Evolutionary conservation across 2,888 invertebrate genomes (phyloP).

Genomic region (Pseudoips prasinana): DNA sequence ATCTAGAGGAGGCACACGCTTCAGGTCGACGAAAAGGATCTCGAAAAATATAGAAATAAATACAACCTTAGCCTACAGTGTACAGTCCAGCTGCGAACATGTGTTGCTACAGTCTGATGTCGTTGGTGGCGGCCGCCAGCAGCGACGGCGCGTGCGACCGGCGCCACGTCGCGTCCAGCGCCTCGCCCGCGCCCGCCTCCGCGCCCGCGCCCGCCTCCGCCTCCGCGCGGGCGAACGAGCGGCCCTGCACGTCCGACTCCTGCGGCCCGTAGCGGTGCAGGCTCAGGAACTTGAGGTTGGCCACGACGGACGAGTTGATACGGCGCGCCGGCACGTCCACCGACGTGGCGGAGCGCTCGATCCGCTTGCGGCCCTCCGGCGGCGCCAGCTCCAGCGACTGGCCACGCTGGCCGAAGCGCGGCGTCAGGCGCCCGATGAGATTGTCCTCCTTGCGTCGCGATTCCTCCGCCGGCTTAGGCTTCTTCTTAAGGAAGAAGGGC

Average conservation of each 20-base stretch:
- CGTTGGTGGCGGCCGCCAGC: constrained; percentile 56
- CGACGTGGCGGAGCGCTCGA: constrained; percentile 70
- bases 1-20: constrained; percentile 68
- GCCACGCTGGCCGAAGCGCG: constrained; percentile 67
- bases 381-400: constrained; percentile 68
- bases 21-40: constrained; percentile 67
- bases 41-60: constrained; percentile 68
- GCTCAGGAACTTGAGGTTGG: constrained; percentile 69
- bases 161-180: constrained; percentile 28
- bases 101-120: constrained; percentile 56
- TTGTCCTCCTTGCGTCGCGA: constrained; percentile 60
- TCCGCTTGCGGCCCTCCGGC: constrained; percentile 48
- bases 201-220: constrained; percentile 9
- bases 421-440: constrained; percentile 68
- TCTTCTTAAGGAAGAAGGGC: constrained; percentile 74
- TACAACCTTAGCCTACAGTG: constrained; percentile 43
- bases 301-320: constrained; percentile 68
- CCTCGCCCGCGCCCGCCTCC: constrained; percentile 16
- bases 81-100: constrained; percentile 15
- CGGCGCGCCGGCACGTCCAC: constrained; percentile 62
- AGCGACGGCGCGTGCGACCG: constrained; percentile 39
- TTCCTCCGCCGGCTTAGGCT: constrained; percentile 60
- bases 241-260: constrained; percentile 48
- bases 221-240: constrained; percentile 38
- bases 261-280: constrained; percentile 70